A percentile compares a stretch with the other conserved stretches of the same genome.
Evolutionary conservation across 2,113 vertebrate species (phyloP).

Genomic region (Saimiri boliviensis): DNA sequence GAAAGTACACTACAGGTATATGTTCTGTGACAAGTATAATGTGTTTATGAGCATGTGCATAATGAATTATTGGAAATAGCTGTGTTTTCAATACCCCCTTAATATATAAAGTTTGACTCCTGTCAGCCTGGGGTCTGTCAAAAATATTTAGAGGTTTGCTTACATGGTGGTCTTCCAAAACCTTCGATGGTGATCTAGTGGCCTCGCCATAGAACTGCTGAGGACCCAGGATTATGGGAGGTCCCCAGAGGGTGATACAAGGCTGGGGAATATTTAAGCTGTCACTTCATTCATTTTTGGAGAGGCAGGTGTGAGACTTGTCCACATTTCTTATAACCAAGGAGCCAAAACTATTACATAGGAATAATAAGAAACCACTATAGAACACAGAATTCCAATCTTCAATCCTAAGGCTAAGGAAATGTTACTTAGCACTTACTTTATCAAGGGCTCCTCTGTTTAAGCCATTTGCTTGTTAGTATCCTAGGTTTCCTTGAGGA

Average conservation of each 20-base stretch:
- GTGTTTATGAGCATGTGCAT: constrained; percentile 30
- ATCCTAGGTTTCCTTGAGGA: neutral
- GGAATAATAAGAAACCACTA: constrained; percentile 15
- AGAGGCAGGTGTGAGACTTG: constrained; percentile 38
- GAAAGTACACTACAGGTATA: constrained; percentile 6
- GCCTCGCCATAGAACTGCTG: neutral
- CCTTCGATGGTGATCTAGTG: neutral
- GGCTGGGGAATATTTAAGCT: neutral
- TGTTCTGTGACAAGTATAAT: constrained; percentile 44
- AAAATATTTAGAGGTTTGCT: constrained; percentile 3
- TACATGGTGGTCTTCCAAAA: neutral
- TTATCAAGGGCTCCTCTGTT: neutral
- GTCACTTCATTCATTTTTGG: neutral
- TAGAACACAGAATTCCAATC: neutral
- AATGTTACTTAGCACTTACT: neutral
- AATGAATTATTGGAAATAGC: constrained; percentile 51
- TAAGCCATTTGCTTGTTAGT: neutral
- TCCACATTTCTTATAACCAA: neutral
- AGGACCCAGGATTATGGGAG: neutral
- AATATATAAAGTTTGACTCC: constrained; percentile 9
- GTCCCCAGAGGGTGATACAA: neutral
- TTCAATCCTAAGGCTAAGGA: neutral
- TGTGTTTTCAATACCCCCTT: neutral
- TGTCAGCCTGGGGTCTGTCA: constrained; percentile 5
- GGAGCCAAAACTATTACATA: neutral